Evolutionary conservation across 2,888 invertebrate genomes (phyloP).

Genomic region (Erebia palarica): DNA sequence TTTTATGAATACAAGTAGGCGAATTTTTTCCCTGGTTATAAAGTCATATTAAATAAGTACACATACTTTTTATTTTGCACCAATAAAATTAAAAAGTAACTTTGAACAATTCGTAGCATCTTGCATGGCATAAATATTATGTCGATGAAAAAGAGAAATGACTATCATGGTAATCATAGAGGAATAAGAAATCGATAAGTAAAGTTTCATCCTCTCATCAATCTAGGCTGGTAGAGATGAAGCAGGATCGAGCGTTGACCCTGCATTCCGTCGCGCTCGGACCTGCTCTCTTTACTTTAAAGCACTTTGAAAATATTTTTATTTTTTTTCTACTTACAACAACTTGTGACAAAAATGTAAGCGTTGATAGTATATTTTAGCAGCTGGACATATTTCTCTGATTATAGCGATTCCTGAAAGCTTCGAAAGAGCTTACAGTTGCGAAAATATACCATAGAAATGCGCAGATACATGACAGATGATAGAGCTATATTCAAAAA

Average conservation of each 20-base stretch:
- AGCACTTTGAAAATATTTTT: constrained; percentile 27
- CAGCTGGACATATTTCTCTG: too few relatives aligned
- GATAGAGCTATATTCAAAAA: too few relatives aligned
- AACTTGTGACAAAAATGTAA: background rate
- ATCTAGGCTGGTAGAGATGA: constrained; percentile 72
- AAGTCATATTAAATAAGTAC: too few relatives aligned
- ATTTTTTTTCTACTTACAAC: background rate
- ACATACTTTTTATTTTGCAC: too few relatives aligned
- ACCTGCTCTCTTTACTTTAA: constrained; percentile 75
- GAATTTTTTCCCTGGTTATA: too few relatives aligned
- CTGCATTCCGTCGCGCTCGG: constrained; percentile 72
- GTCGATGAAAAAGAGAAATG: background rate
- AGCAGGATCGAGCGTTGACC: constrained; percentile 71
- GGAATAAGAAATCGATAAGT: constrained; percentile 53
- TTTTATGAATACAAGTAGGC: too few relatives aligned
- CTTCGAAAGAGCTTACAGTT: too few relatives aligned
- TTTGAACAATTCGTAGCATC: background rate
- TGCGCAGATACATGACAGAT: too few relatives aligned
- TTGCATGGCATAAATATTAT: background rate
- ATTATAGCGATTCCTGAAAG: too few relatives aligned
- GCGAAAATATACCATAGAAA: too few relatives aligned
- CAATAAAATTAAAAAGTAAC: too few relatives aligned
- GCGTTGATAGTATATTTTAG: too few relatives aligned
- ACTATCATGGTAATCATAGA: constrained; percentile 18
- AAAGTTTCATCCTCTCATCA: constrained; percentile 68